Base-by-base conservation (phyloP, 2,888 invertebrate species). In the Luperina testacea region DNA sequence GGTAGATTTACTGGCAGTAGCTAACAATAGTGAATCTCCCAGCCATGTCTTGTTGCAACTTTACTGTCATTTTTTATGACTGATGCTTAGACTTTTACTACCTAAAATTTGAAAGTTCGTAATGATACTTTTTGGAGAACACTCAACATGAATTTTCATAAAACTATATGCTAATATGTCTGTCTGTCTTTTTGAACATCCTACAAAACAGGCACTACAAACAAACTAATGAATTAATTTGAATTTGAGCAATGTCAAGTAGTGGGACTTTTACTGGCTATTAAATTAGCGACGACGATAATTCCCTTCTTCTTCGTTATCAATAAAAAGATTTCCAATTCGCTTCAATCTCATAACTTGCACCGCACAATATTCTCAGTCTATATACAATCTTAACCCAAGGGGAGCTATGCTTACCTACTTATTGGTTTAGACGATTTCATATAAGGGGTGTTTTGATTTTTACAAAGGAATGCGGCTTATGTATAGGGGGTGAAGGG, bases 371-470 rank as follows among this genome's bases (percentile, higher is more conserved):
- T 63, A 72, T 74, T 65, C 80, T 72, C 77, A 76, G 72, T 63
- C 72, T 83, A 84, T 90, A 75, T 89, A 88, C 89, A 69, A 83
- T 87, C 89, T 90, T 83, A 89, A 88, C 86, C 86, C 84, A 65
- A 90, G 92, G 93, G 92, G 90, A 90, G 88, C 87, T 42, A 59
- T 83, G 90, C 81, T 88, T 92, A 92, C 91, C 87, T 91, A 93
- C 92, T 94, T 93, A 94, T 92, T 92, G 92, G 91, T 92, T 92
- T 91, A 93, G 89, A 83, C 88, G 89, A 88, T 89, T 92, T 89
- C 90, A 91, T 90, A 90, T 92, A 89, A 91, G 90, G 90, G 92
- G 91, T 81, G 89, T 81, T 85, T 86, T 88, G 89, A 87, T 90
- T 92, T 91, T 92, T 91, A 88, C 81, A 85, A 86, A 84, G 93